A percentile compares a stretch with the other conserved stretches of the same genome.
Evolutionary conservation across 2,888 invertebrate species (phyloP).

Genomic region (Hipparchia semele): DNA sequence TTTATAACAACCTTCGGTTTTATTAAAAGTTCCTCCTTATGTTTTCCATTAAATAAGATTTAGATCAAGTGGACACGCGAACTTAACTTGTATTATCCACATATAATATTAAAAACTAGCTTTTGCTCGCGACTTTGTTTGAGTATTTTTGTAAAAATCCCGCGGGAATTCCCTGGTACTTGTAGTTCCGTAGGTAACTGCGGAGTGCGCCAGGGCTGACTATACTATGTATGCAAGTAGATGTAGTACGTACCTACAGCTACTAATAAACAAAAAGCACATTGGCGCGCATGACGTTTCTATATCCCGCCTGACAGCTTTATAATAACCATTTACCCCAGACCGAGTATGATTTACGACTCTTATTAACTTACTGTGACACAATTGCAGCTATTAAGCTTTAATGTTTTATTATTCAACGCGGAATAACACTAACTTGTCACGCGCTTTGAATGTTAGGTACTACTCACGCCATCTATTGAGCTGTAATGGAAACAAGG

Average conservation of each 20-base stretch:
- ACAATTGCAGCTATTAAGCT: constrained; percentile 31
- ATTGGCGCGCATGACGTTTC: constrained; percentile 28
- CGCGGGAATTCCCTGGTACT: no score
- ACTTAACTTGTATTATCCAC: constrained; percentile 19
- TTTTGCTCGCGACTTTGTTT: not conserved
- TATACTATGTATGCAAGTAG: no score
- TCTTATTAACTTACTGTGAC: constrained; percentile 40
- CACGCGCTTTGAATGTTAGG: constrained; percentile 19
- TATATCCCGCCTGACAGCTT: constrained; percentile 31
- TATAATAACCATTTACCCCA: constrained; percentile 28
- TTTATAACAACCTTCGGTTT: constrained; percentile 38
- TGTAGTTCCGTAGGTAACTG: no score
- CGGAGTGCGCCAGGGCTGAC: no score
- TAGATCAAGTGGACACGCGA: constrained; percentile 41
- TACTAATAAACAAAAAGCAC: constrained; percentile 32
- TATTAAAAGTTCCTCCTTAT: constrained; percentile 37
- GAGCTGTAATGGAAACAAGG: constrained; percentile 6
- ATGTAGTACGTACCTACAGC: not conserved
- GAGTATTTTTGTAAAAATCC: no score
- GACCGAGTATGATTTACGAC: constrained; percentile 37
- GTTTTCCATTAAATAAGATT: constrained; percentile 39
- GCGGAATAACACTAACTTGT: constrained; percentile 16
- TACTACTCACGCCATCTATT: constrained; percentile 53
- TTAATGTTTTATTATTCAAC: constrained; percentile 20
- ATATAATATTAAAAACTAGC: not conserved